These are phyloP conservation scores for Phymastichus coffea DNA, from an alignment of 1,140 invertebrate species.

Conservation along the genomic window DNA sequence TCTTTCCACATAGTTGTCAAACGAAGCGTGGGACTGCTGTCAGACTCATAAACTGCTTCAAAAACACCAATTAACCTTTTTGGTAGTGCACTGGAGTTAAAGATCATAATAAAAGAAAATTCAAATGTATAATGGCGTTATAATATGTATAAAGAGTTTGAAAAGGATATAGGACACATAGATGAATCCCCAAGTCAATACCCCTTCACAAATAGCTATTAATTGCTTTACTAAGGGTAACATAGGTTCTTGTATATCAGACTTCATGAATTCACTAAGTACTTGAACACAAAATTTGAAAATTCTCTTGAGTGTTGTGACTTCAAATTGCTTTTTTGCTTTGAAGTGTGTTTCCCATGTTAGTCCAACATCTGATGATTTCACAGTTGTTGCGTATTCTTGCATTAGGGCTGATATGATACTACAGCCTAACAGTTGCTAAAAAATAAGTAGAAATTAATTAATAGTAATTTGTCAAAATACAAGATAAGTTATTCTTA, in stretches of 20 bases:
- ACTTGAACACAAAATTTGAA: slow-evolving; percentile 69
- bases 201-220: slow-evolving; percentile 70
- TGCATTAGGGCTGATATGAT: slow-evolving; percentile 80
- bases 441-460: slow-evolving; percentile 33
- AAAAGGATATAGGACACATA: slow-evolving; percentile 67
- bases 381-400: slow-evolving; percentile 83
- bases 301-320: slow-evolving; percentile 74
- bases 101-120: slow-evolving; percentile 42
- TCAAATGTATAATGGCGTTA: too few relatives aligned
- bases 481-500: slow-evolving; percentile 35
- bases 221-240: slow-evolving; percentile 65
- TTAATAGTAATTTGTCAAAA: not conserved
- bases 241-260: slow-evolving; percentile 58
- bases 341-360: slow-evolving; percentile 84
- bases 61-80: slow-evolving; percentile 71
- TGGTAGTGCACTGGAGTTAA: slow-evolving; percentile 61
- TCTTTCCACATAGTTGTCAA: slow-evolving; percentile 70
- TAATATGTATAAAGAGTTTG: slow-evolving; percentile 8
- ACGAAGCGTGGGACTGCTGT: slow-evolving; percentile 65
- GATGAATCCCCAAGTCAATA: slow-evolving; percentile 76
- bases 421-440: slow-evolving; percentile 77
- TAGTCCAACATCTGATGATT: slow-evolving; percentile 81
- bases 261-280: slow-evolving; percentile 61
- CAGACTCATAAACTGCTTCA: slow-evolving; percentile 69
- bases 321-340: slow-evolving; percentile 83